Evolutionary conservation across 2,113 vertebrate species (phyloP).

Genomic region (Ceyx cyanopectus): DNA sequence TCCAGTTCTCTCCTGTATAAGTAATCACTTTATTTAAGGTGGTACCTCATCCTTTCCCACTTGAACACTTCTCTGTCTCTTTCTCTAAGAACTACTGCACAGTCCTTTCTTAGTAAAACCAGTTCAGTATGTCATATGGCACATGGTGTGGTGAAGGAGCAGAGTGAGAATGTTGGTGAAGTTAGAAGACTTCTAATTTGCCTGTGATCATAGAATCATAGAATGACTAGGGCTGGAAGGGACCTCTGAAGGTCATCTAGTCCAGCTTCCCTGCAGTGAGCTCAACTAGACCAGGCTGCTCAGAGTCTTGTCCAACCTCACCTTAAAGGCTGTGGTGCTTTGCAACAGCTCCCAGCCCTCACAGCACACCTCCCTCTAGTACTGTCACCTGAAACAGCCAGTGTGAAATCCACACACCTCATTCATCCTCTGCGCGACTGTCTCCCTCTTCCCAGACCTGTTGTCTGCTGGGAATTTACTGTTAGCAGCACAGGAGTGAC

Average conservation of each 20-base stretch:
- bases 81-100: not conserved
- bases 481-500: not conserved
- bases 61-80: no score
- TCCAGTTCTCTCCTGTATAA: not conserved
- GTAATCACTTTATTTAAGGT: not conserved
- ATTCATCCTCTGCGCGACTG: accelerated
- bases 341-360: accelerated
- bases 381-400: accelerated
- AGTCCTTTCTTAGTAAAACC: no score
- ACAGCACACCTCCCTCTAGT: no score
- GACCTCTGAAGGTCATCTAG: no score
- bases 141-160: no score
- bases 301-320: no score
- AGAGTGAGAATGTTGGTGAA: not conserved
- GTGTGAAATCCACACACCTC: accelerated
- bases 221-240: no score
- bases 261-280: no score
- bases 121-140: accelerated
- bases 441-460: not conserved
- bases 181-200: not conserved
- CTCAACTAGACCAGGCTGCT: no score
- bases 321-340: not conserved
- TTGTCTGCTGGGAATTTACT: not conserved
- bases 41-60: not conserved
- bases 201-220: no score